Evolutionary conservation across 2,113 vertebrate genomes (phyloP), one percentile per base, ranked within the genome.

Genomic region (Pterocles orientalis): DNA sequence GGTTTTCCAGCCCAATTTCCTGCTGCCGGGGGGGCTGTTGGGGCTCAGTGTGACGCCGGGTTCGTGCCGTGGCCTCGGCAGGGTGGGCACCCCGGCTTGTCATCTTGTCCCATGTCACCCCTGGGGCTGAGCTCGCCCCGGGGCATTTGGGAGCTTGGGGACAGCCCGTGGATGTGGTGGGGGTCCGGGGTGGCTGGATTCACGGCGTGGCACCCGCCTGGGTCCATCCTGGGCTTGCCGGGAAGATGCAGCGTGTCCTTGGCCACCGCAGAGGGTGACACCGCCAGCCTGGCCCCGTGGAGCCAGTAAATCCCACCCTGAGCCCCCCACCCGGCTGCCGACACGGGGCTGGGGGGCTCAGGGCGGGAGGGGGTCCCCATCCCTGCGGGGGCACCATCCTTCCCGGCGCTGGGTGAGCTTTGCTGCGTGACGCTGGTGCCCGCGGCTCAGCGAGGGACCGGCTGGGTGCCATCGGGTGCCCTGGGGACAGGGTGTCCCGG

Each of bases 371-470:
- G 57, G 16, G 9, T 79, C 56, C n/a, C n/a, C n/a, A n/a, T n/a
- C n/a, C n/a, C n/a, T 0, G 1, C 25, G 5, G 41, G 21, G 56
- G 23, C 17, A 7, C 0, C 3, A 19, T 1, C 3, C 5, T 9
- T 45, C 25, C 62, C 1, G 2, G 66, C 1, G 1, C 77, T 9
- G n/a, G 34, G 20, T 18, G 26, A 5, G 12, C 50, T 73, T 50
- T 26, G 28, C 33, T 4, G 23, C 3, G 4, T 14, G 21, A 13
- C 9, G 9, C 21, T 7, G 36, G 43, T 57, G 34, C 14, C 41
- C 7, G 1, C 13, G 16, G 51, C 45, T 26, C 3, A 5, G 48
- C 10, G 3, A 19, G 34, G 64, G 61, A 21, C 50, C 10, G 7
- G 53, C 12, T 19, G 65, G 57, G 41, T 12, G 29, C 36, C 2